These are phyloP conservation scores for Buathra laborator DNA, from an alignment of 2,888 invertebrate species.

Conservation along the genomic window DNA sequence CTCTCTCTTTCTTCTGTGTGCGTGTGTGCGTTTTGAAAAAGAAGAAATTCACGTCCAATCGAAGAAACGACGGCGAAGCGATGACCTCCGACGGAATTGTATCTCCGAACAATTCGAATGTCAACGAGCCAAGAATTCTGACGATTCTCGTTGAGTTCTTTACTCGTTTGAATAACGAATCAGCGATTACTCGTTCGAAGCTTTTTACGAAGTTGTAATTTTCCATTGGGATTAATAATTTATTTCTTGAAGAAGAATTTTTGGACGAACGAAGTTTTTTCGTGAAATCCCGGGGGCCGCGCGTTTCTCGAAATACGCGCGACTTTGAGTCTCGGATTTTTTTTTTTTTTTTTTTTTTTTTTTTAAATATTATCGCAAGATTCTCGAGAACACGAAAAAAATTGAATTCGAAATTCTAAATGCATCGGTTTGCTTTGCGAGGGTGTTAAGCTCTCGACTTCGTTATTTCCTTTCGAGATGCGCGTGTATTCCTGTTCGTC, in stretches of 20 bases:
- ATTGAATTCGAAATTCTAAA: not conserved
- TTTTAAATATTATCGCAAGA: too few species aligned
- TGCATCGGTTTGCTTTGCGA: not conserved
- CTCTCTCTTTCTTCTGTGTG: too few species aligned
- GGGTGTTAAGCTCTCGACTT: conserved; percentile 15
- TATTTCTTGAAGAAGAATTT: not conserved
- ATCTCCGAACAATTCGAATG: conserved; percentile 11
- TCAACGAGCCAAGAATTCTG: conserved; percentile 7
- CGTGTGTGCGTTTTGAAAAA: conserved; percentile 12
- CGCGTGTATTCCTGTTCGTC: conserved; percentile 36
- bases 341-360: not conserved
- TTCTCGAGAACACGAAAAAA: not conserved
- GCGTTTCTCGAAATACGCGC: not conserved
- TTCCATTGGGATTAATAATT: not conserved
- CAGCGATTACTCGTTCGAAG: not conserved
- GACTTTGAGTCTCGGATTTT: not conserved
- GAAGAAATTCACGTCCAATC: conserved; percentile 50
- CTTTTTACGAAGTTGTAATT: not conserved
- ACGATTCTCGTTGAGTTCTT: not conserved
- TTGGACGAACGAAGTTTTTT: too few species aligned
- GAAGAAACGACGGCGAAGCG: conserved; percentile 6
- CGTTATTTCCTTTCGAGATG: conserved; percentile 32
- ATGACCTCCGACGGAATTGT: conserved; percentile 40
- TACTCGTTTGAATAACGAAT: not conserved
- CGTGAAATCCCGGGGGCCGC: not conserved